Evolutionary conservation across 2,888 invertebrate species (phyloP).

Genomic region (Pemphredon lugubris): DNA sequence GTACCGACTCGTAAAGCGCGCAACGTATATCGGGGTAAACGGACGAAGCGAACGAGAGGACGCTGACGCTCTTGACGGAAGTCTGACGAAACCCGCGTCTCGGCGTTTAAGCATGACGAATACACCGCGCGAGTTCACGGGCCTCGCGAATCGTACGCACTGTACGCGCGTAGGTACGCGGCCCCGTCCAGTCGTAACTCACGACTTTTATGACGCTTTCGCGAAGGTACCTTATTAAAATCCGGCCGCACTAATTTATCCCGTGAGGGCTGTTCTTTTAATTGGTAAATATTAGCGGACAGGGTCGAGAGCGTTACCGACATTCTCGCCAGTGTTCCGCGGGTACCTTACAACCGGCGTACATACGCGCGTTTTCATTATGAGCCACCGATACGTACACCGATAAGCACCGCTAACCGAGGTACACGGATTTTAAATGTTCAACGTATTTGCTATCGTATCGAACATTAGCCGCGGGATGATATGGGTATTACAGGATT

Average conservation of each 20-base stretch:
- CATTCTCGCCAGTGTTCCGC: neutral
- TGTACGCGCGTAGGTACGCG: conserved; percentile 34
- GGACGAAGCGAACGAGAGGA: too few relatives aligned
- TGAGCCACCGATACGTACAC: conserved; percentile 1
- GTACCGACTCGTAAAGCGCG: too few relatives aligned
- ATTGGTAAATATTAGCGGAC: conserved; percentile 41
- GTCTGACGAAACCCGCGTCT: too few relatives aligned
- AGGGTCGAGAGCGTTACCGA: conserved; percentile 20
- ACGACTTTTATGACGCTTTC: conserved; percentile 64
- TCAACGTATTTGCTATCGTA: conserved; percentile 8
- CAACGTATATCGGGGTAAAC: too few relatives aligned
- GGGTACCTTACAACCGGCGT: neutral
- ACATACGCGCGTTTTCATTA: conserved; percentile 2
- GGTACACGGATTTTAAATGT: conserved; percentile 10
- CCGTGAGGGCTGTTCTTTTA: conserved; percentile 42
- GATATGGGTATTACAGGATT: conserved; percentile 40
- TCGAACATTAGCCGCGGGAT: conserved; percentile 22
- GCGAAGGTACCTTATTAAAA: conserved; percentile 63
- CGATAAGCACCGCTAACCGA: conserved; percentile 1
- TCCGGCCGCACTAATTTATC: conserved; percentile 61
- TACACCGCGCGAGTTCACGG: too few relatives aligned
- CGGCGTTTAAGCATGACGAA: too few relatives aligned
- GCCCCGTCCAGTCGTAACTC: conserved; percentile 57
- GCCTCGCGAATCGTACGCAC: conserved; percentile 28
- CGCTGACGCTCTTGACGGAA: too few relatives aligned